Base-by-base conservation (phyloP, 2,888 invertebrate genomes). In the Athalia cordata region DNA sequence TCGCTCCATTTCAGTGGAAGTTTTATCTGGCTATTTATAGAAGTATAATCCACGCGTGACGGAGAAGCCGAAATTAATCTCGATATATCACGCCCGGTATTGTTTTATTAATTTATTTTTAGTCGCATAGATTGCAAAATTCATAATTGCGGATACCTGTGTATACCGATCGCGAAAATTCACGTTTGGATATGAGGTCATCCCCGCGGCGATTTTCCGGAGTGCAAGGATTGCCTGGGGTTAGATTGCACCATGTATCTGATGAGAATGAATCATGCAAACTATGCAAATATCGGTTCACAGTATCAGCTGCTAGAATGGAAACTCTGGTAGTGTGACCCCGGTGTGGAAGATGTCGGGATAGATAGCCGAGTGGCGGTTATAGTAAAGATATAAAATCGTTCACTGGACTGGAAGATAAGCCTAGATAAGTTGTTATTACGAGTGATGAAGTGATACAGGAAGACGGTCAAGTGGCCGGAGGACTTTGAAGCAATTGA, bases 341-440 rank as follows among this genome's bases (percentile, higher is more conserved):
- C 72, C 11, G n/a, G 59, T 47, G 59, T 59, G 45, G 72, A 59
- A 9, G 70, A 57, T 57, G 57, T 47, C 52, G 68, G 52, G 72
- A 72, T 72, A 59, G 72, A 29, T 13, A 59, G 72, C 7, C 8
- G 6, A n/a, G 55, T n/a, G 13, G 52, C 55, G 43, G n/a, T 57
- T 7, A 29, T 68, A 15, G 52, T 68, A n/a, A 50, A 55, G 47
- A 15, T 59, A 75, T 45, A 65, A 79, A 79, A 83, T 82, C 15
- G 78, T 79, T 81, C 80, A 72, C n/a, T 47, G 15, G 47, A 7
- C 77, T 29, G 81, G 29, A 29, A 77, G 81, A 83, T 83, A 85
- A 84, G 79, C 79, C 79, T 50, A 49, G 82, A 84, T 84, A 84
- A 86, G 81, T 81, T 83, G 83, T 85, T 84, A 84, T 86, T 85